These are phyloP conservation scores for Theretra japonica DNA, from an alignment of 2,888 invertebrate species.

Conservation along the genomic window DNA sequence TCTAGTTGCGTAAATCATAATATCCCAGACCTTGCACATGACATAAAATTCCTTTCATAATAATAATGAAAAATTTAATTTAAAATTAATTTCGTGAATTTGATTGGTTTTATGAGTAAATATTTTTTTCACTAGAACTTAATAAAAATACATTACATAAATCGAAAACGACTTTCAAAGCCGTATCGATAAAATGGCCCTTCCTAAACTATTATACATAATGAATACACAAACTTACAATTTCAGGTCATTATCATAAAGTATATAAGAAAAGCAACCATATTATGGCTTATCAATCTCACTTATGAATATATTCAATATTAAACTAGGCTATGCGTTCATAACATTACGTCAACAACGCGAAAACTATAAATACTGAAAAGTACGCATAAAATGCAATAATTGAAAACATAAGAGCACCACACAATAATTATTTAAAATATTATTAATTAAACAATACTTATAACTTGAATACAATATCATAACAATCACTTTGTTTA, in stretches of 20 bases:
- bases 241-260: too few relatives aligned
- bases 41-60: neutral
- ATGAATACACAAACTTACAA: too few relatives aligned
- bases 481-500: neutral
- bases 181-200: too few relatives aligned
- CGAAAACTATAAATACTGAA: slow-evolving; percentile 13
- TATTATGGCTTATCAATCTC: too few relatives aligned
- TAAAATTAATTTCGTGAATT: too few relatives aligned
- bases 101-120: too few relatives aligned
- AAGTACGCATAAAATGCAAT: slow-evolving; percentile 11
- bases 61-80: neutral
- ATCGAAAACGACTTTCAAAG: too few relatives aligned
- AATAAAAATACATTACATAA: too few relatives aligned
- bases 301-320: too few relatives aligned
- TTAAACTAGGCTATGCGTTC: neutral
- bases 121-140: too few relatives aligned
- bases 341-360: slow-evolving; percentile 1
- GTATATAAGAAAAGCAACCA: too few relatives aligned
- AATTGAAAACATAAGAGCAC: slow-evolving; percentile 20
- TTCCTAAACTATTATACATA: too few relatives aligned
- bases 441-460: slow-evolving; percentile 9
- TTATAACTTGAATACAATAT: neutral
- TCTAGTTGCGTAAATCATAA: neutral
- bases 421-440: slow-evolving; percentile 5
- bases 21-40: neutral